Conservation (phyloP, 2,888 invertebrate species). For the Cerceris ruficornis region DNA sequence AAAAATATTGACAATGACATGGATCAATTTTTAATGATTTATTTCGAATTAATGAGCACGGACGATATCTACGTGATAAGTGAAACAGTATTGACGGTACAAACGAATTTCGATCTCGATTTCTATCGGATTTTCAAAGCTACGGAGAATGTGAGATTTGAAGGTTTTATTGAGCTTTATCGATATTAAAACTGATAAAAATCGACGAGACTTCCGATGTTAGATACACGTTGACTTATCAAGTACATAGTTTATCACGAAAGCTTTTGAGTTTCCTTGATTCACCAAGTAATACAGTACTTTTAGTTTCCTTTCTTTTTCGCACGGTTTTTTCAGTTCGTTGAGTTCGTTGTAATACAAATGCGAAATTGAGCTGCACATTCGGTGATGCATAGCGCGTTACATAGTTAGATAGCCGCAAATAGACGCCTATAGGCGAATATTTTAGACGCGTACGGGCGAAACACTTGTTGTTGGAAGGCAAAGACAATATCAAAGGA, state of each 20-base stretch:
- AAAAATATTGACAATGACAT: too few species aligned
- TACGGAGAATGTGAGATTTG: too few species aligned
- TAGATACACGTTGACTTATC: too few species aligned
- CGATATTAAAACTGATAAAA: too few species aligned
- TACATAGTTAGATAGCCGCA: slow-evolving; percentile 51
- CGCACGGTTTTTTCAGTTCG: slow-evolving; percentile 13
- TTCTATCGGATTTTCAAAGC: too few species aligned
- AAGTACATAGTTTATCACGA: not conserved
- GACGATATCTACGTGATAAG: too few species aligned
- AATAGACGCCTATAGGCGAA: slow-evolving; percentile 54
- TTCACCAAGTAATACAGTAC: not conserved
- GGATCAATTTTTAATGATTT: too few species aligned
- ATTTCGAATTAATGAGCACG: too few species aligned
- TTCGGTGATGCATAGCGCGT: slow-evolving; percentile 39
- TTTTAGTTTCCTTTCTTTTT: not conserved
- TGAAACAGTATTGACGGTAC: too few species aligned
- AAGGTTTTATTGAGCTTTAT: too few species aligned
- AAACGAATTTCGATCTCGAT: too few species aligned
- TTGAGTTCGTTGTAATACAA: slow-evolving; percentile 17
- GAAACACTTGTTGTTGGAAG: not conserved
- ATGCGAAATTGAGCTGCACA: slow-evolving; percentile 44
- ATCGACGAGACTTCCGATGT: too few species aligned
- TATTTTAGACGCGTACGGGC: slow-evolving; percentile 52
- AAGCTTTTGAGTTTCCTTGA: not conserved
- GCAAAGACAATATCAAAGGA: not conserved